phyloP scores from a whole-genome alignment of 2,113 vertebrate species.

The Ammodytes dubius region DNA sequence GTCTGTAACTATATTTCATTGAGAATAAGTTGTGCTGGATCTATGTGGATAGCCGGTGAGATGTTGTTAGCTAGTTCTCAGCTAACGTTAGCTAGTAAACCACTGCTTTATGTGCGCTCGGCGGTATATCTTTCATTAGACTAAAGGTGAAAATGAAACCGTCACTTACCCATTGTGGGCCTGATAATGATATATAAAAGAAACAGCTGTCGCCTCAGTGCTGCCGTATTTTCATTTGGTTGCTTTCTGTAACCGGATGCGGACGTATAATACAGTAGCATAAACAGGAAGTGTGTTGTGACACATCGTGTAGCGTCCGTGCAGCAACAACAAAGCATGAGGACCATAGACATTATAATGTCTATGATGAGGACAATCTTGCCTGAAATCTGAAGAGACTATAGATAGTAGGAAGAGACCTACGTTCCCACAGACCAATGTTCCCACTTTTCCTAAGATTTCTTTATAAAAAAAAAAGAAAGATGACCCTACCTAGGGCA shows the following conservation, averaged over 20 bases:
- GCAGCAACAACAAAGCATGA: too few species aligned
- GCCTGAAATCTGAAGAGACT: too few species aligned
- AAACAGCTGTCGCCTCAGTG: background rate
- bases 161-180: constrained; percentile 42
- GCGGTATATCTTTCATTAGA: fast-evolving
- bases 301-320: too few species aligned
- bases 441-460: too few species aligned
- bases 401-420: too few species aligned
- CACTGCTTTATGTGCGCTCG: background rate
- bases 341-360: too few species aligned
- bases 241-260: background rate
- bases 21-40: too few species aligned
- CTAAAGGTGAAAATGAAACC: fast-evolving
- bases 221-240: background rate
- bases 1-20: background rate
- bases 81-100: background rate
- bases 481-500: too few species aligned
- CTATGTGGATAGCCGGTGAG: too few species aligned
- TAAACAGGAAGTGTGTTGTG: constrained; percentile 10
- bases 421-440: too few species aligned
- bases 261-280: background rate
- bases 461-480: too few species aligned
- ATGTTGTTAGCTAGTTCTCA: background rate
- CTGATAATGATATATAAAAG: background rate
- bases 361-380: too few species aligned